phyloP scores from a whole-genome alignment of 2,113 vertebrate species.

The Trematocara zebra region DNA sequence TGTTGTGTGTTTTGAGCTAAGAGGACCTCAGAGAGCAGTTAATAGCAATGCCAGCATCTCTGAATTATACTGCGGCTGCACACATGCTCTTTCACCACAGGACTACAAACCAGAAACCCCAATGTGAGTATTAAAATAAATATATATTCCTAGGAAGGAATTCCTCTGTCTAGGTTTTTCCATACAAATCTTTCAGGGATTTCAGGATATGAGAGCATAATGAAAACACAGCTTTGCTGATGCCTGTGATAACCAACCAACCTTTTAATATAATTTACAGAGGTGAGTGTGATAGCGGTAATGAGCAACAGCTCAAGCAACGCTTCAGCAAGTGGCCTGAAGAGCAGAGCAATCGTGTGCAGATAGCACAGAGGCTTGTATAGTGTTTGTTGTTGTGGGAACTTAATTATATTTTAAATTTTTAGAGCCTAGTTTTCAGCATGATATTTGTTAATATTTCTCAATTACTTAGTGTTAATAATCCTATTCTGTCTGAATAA shows the following conservation, averaged over 20 bases:
- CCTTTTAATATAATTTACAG: not conserved
- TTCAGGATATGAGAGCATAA: not conserved
- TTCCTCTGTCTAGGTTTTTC: not conserved
- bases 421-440: not conserved
- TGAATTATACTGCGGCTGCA: conserved; percentile 15
- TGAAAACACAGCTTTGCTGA: not conserved
- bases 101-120: not conserved
- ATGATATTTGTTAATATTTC: not conserved
- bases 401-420: not conserved
- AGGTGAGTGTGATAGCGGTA: not conserved
- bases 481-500: not conserved
- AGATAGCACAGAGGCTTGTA: not conserved
- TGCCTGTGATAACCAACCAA: not conserved
- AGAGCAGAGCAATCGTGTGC: not conserved
- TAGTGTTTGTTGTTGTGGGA: not conserved
- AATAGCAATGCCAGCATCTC: conserved; percentile 2
- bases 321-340: not conserved
- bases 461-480: not conserved
- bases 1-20: conserved; percentile 10
- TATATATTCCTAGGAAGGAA: not conserved
- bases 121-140: not conserved
- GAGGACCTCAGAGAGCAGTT: conserved; percentile 10
- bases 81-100: not conserved
- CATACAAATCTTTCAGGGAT: not conserved
- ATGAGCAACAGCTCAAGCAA: not conserved